These are phyloP conservation scores for Conistra vaccinii DNA, from an alignment of 2,888 invertebrate genomes.

Conservation along the genomic window DNA sequence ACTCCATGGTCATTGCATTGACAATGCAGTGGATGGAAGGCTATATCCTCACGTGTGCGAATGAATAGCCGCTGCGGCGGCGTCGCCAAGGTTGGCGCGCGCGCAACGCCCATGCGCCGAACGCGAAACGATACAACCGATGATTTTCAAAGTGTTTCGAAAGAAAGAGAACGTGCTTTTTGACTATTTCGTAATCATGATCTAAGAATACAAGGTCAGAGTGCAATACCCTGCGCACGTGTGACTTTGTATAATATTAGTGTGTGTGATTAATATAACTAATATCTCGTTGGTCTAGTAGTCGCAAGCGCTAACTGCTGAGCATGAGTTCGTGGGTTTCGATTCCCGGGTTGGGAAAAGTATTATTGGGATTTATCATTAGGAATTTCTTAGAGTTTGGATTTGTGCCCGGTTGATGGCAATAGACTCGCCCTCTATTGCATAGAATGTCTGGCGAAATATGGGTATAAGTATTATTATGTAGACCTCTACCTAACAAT, in stretches of 20 bases:
- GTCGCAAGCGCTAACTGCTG: background rate
- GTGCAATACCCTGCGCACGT: background rate
- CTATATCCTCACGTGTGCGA: constrained; percentile 65
- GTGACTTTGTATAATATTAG: constrained; percentile 13
- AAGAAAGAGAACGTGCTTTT: constrained; percentile 39
- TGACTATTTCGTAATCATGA: constrained; percentile 11
- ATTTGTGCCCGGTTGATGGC: background rate
- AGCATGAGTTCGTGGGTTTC: background rate
- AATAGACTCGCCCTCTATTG: background rate
- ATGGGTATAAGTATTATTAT: no score
- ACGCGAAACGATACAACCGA: constrained; percentile 34
- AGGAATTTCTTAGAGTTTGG: background rate
- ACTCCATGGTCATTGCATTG: constrained; percentile 23
- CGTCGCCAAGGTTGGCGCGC: constrained; percentile 67
- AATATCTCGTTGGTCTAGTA: no score
- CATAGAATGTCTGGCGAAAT: background rate
- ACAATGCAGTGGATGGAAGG: constrained; percentile 49
- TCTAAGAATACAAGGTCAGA: constrained; percentile 20
- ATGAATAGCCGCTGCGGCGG: constrained; percentile 46
- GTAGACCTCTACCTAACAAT: no score
- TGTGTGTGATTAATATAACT: background rate
- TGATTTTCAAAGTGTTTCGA: constrained; percentile 47
- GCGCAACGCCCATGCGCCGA: constrained; percentile 3
- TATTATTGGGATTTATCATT: background rate
- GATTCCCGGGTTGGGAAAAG: background rate